These are phyloP conservation scores for Drosophila mimetica DNA, from an alignment of 2,888 invertebrate species.

Conservation along the genomic window DNA sequence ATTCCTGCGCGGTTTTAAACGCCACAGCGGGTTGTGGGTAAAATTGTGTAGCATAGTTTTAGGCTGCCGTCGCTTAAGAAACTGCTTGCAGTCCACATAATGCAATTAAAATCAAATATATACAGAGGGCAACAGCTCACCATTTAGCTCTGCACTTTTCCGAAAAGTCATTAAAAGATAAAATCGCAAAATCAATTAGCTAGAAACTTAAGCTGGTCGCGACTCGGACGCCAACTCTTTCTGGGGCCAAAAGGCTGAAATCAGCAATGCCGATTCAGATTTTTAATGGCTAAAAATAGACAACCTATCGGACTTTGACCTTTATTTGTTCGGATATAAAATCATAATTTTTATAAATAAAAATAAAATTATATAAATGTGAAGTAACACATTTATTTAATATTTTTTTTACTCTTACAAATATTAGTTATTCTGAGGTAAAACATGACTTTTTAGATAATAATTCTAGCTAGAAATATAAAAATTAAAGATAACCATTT, in stretches of 20 bases:
- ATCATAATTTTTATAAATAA: too few relatives aligned
- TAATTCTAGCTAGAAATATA: too few relatives aligned
- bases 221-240: constrained; percentile 11
- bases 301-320: too few relatives aligned
- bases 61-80: constrained; percentile 11
- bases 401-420: too few relatives aligned
- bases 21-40: neutral
- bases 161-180: constrained; percentile 80
- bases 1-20: constrained; percentile 31
- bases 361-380: too few relatives aligned
- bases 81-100: constrained; percentile 31
- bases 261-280: neutral
- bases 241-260: constrained; percentile 6
- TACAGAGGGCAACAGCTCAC: constrained; percentile 22
- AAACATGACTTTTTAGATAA: too few relatives aligned
- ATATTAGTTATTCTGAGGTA: too few relatives aligned
- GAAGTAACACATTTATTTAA: too few relatives aligned
- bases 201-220: constrained; percentile 71
- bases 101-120: constrained; percentile 62
- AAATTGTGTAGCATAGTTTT: constrained; percentile 25
- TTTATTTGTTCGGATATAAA: too few relatives aligned
- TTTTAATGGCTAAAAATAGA: neutral
- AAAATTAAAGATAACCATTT: too few relatives aligned
- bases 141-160: constrained; percentile 57
- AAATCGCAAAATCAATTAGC: constrained; percentile 81